Base-by-base conservation (phyloP, 2,797 vertebrate genomes). In the Adelosebastes latens region DNA sequence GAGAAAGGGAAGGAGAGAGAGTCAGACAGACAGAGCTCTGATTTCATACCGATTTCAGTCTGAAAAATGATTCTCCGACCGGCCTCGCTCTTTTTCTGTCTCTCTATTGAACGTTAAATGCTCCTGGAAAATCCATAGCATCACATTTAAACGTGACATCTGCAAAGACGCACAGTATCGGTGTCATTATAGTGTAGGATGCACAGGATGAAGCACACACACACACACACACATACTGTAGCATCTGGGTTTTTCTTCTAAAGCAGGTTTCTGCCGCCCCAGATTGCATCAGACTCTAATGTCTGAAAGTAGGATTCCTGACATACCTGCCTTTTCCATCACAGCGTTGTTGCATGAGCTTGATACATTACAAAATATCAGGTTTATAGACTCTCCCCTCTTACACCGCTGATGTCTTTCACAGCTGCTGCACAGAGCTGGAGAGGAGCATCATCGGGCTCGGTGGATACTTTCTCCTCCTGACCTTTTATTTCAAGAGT, bases 321-420 rank as follows among this genome's bases (percentile, higher is more conserved):
- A 91, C 91, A 95, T 94, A 93, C 87, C 93, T 94, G 93, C 91
- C 92, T 84, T 95, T 94, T 90, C 93, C 91, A 95, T 95, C 94
- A 93, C 86, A 86, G 85, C 32, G 29, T 81, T 80, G 36, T 82
- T 81, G 88, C 92, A 94, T 83, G 86, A 88, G 88, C 90, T 91
- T 11, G 71, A 93, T 83, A 79, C 89, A 77, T 91, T 89, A 90
- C 89, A 85, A 92, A 92, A 93, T 90, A 93, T 92, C 87, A 81
- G 20, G 90, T 95, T 94, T 90, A 92, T 89, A 81, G 89, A 90
- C 84, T 81, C 86, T 78, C 61, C 46, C n/a, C 86, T 91, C 79
- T 89, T 86, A 89, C 88, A 82, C 70, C 72, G 81, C 88, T 92
- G 86, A 95, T 93, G 89, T 52, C 59, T 93, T 94, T 83, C 46